phyloP scores from a whole-genome alignment of 2,797 vertebrate species.

The Sarcophilus harrisii region DNA sequence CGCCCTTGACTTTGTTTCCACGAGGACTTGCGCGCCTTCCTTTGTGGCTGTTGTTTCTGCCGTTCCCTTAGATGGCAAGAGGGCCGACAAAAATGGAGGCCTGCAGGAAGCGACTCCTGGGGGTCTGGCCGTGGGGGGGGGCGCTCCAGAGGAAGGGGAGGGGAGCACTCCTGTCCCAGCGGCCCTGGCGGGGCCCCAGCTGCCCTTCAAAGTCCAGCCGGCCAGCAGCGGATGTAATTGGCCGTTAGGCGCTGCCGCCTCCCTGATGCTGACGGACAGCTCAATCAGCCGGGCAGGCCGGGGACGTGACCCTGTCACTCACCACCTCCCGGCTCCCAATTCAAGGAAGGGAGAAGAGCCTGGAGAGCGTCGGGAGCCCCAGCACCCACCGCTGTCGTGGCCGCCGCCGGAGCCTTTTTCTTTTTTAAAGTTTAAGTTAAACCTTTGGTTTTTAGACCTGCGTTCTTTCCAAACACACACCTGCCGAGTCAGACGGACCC shows the following conservation, averaged over 20 bases:
- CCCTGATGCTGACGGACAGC: not conserved
- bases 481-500: not conserved
- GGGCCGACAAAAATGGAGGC: not conserved
- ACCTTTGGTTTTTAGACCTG: not conserved
- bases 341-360: not conserved
- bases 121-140: not conserved
- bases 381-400: not conserved
- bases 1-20: not conserved
- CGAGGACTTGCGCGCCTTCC: slow-evolving; percentile 1
- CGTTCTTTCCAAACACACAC: not conserved
- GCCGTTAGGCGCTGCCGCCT: not conserved
- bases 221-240: not conserved
- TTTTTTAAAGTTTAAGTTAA: not conserved
- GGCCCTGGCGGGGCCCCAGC: not conserved
- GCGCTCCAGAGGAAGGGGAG: too few relatives aligned
- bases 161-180: too few relatives aligned
- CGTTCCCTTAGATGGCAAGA: not conserved
- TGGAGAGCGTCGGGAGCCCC: not conserved
- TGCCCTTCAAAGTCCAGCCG: not conserved
- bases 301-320: not conserved
- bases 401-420: not conserved
- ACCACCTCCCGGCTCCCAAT: not conserved
- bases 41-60: not conserved
- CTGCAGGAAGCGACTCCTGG: not conserved
- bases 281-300: not conserved